Evolutionary conservation across 30 jellyfish, hydroid and myxozoan species (phyloP), one percentile per base, ranked within the genome.

Genomic region (Catostylus mosaicus): DNA sequence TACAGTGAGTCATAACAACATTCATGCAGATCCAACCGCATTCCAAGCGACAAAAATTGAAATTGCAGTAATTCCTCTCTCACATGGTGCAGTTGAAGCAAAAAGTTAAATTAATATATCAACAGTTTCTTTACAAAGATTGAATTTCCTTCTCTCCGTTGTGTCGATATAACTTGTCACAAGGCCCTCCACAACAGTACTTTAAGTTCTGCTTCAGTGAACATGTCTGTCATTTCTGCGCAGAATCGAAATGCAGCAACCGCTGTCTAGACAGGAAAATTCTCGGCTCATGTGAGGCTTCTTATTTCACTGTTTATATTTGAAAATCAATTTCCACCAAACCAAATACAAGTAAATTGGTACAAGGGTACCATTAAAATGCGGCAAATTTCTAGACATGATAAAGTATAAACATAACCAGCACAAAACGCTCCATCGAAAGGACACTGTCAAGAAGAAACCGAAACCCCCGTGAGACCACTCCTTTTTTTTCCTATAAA

Each of bases 171-270:
- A 18, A 38, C 40, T 26, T 23, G 80, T 82, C 92, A 82, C 92
- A 70, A 69, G 86, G 86, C 77, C 81, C 51, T 57, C 80, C 86
- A 67, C 86, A 61, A 74, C 86, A 82, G 71, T 70, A 82, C 75
- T 67, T 24, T 67, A 67, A 62, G 68, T 67, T 82, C 92, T 69
- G 92, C 86, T 82, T 70, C 92, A 82, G 86, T 69, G 75, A 70
- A 40, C 92, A 82, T 74, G 80, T 70, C 77, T 69, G 34, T 35
- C 40, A 10, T 9, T 40, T 23, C 30, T 68, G 85, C 86, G 92
- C 92, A 82, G 38, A 82, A 43, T 68, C 80, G 35, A 37, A 8
- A 37, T 18, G 16, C 38, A 16, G 37, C 31, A 34, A 46, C 80
- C 80, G 80, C 80, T 68, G 80, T 5, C 54, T 40, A 40, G 14